These are phyloP conservation scores for Apis dorsata DNA, from an alignment of 1,140 invertebrate species.

Conservation along the genomic window DNA sequence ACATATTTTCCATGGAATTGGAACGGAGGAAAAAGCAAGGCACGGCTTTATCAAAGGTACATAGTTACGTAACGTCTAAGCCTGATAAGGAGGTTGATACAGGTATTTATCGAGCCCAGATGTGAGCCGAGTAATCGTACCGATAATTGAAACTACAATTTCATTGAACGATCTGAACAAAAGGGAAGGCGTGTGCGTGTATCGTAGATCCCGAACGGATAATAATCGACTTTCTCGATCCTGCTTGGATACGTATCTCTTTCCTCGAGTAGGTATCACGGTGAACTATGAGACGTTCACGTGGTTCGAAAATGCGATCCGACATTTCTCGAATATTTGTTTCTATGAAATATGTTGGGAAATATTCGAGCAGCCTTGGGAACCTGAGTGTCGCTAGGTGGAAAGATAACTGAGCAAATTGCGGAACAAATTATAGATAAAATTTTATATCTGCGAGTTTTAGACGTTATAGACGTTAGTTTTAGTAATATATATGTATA, in stretches of 20 bases:
- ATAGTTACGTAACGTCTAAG: slow-evolving; percentile 40
- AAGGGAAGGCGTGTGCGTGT: slow-evolving; percentile 10
- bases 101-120: slow-evolving; percentile 40
- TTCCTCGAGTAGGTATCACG: not conserved
- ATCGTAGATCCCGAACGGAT: not conserved
- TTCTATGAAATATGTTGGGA: not conserved
- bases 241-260: not conserved
- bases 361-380: slow-evolving; percentile 10
- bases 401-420: not conserved
- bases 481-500: too few species aligned
- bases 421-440: not conserved
- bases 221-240: slow-evolving; percentile 44
- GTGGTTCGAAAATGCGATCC: not conserved
- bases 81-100: slow-evolving; percentile 40
- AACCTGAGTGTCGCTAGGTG: not conserved
- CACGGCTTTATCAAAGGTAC: slow-evolving; percentile 10
- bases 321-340: not conserved
- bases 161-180: slow-evolving; percentile 27
- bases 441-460: not conserved
- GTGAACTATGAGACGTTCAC: not conserved
- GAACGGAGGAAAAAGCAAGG: not conserved
- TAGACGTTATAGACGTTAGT: not conserved
- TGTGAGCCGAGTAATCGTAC: slow-evolving; percentile 24
- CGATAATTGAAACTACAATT: slow-evolving; percentile 44
- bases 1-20: too few species aligned